Evolutionary conservation across 2,888 invertebrate genomes (phyloP).

Genomic region (Microdon myrmicae): DNA sequence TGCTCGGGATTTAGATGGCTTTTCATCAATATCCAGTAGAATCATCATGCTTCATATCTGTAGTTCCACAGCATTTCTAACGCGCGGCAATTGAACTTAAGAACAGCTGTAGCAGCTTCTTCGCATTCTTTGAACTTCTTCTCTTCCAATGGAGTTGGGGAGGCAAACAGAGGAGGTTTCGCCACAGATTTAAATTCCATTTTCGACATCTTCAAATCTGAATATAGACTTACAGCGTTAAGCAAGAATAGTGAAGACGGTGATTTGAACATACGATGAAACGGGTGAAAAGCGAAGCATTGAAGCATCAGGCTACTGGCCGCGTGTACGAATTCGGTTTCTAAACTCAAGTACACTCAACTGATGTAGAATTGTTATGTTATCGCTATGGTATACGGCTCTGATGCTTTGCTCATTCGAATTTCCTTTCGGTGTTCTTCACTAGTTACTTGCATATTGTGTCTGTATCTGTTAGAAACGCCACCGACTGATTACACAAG

Average conservation of each 20-base stretch:
- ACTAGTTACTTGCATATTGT: too few species aligned
- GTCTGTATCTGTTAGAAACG: too few species aligned
- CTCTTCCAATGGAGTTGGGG: slow-evolving; percentile 96
- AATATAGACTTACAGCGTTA: slow-evolving; percentile 91
- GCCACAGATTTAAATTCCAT: slow-evolving; percentile 92
- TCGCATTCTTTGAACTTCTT: slow-evolving; percentile 98
- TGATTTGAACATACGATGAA: too few species aligned
- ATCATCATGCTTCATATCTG: slow-evolving; percentile 70
- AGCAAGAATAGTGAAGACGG: too few species aligned
- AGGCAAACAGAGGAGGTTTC: slow-evolving; percentile 94
- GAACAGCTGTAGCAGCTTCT: slow-evolving; percentile 96
- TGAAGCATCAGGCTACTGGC: too few species aligned
- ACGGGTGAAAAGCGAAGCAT: too few species aligned
- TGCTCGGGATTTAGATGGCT: slow-evolving; percentile 68
- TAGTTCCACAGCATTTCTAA: slow-evolving; percentile 85
- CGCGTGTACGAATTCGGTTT: too few species aligned
- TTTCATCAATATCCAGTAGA: slow-evolving; percentile 90
- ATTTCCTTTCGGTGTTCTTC: too few species aligned
- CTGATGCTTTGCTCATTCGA: too few species aligned
- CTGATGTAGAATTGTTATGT: too few species aligned
- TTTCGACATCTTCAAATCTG: slow-evolving; percentile 92
- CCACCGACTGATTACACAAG: slow-evolving; percentile 94
- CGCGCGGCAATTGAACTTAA: slow-evolving; percentile 96
- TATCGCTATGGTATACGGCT: too few species aligned
- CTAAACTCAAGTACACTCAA: too few species aligned